Percentiles rank a stretch among this genome's conserved stretches.
phyloP scores from a whole-genome alignment of 1,140 invertebrate species.

The Pogonomyrmex californicus region DNA sequence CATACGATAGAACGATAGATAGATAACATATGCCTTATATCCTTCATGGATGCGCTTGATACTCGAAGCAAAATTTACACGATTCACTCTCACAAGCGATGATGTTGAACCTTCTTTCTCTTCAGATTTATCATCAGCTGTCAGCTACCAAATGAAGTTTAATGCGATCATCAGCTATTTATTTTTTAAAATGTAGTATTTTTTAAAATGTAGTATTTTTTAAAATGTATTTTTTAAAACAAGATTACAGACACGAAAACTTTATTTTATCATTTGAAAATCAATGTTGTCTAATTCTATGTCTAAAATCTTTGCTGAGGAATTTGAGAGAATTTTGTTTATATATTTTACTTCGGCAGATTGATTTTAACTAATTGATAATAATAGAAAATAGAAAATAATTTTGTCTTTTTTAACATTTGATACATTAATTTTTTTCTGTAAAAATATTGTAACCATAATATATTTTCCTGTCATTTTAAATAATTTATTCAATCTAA shows the following conservation, averaged over 20 bases:
- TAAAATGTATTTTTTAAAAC: conserved; percentile 11
- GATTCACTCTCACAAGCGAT: not conserved
- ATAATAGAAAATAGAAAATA: not conserved
- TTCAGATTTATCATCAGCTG: conserved; percentile 18
- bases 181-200: conserved; percentile 18
- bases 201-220: no score
- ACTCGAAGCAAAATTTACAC: not conserved
- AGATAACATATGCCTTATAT: conserved; percentile 7
- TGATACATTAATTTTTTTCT: not conserved
- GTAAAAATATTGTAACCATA: not conserved
- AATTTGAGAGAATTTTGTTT: not conserved
- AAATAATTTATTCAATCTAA: not conserved
- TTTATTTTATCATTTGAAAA: not conserved
- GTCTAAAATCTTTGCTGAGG: not conserved
- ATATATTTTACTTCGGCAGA: not conserved
- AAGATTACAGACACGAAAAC: conserved; percentile 6
- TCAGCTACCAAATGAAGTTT: conserved; percentile 25
- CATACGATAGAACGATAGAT: not conserved
- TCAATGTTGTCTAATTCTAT: not conserved
- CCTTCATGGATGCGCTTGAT: not conserved
- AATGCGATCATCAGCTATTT: not conserved
- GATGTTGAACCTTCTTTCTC: not conserved
- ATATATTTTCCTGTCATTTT: not conserved
- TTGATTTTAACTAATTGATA: not conserved
- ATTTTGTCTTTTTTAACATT: not conserved